Percentiles rank a stretch among this genome's conserved stretches.
These are phyloP conservation scores for Anabacerthia variegaticeps DNA, from an alignment of 2,797 vertebrate genomes.

Conservation along the genomic window DNA sequence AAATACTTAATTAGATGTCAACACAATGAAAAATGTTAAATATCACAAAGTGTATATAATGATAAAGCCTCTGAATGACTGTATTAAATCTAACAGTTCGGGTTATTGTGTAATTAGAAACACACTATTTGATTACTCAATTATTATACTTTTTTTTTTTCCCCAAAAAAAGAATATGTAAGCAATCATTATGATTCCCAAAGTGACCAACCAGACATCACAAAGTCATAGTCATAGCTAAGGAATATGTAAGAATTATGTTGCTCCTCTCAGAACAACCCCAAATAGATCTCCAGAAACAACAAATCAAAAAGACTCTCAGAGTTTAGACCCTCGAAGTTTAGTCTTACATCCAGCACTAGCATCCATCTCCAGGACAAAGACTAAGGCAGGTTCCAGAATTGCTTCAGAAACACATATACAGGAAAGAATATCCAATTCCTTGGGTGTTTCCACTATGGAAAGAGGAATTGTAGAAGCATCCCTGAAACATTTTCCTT, in stretches of 20 bases:
- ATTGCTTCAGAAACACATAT: neutral
- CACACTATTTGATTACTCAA: neutral
- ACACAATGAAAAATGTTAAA: neutral
- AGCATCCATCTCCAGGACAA: neutral
- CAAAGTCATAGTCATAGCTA: neutral
- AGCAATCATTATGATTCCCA: neutral
- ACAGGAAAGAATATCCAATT: neutral
- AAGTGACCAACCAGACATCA: neutral
- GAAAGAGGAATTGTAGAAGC: neutral
- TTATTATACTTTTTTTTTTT: neutral
- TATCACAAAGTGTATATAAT: neutral
- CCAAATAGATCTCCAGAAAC: neutral
- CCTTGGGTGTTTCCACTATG: neutral
- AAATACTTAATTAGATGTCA: neutral
- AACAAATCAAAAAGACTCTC: neutral
- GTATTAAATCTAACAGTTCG: neutral
- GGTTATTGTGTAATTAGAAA: neutral
- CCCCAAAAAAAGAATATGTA: neutral
- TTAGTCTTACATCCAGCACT: neutral
- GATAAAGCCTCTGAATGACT: neutral
- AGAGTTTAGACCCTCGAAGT: neutral
- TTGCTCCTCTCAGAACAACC: neutral
- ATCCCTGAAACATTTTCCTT: neutral
- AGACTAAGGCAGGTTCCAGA: neutral
- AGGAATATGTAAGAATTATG: neutral